Evolutionary conservation across 2,888 invertebrate genomes (phyloP).

Genomic region (Antheraea yamamai): DNA sequence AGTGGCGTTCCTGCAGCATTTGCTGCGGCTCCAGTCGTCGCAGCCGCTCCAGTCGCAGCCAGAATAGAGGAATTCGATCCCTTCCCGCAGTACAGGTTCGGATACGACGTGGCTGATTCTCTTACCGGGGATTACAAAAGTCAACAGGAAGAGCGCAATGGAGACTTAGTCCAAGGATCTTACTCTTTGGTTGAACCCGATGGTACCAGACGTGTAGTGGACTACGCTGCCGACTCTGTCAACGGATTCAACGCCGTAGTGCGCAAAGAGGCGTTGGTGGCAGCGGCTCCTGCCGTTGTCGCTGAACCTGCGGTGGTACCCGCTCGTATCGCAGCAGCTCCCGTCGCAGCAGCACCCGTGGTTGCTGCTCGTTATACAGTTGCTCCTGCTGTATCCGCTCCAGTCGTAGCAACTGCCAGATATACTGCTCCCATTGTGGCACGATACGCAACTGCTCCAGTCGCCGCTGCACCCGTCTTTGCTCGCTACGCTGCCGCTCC

Average conservation of each 20-base stretch:
- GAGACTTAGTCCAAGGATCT: conserved; percentile 77
- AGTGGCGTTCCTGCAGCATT: conserved; percentile 61
- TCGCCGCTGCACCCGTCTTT: conserved; percentile 27
- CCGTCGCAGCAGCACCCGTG: conserved; percentile 41
- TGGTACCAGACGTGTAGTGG: conserved; percentile 67
- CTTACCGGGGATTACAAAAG: conserved; percentile 75
- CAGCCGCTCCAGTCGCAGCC: conserved; percentile 56
- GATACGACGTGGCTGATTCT: conserved; percentile 70
- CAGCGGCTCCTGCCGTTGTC: conserved; percentile 55
- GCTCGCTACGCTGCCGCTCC: conserved; percentile 26
- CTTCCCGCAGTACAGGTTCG: conserved; percentile 81
- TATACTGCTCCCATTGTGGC: conserved; percentile 32
- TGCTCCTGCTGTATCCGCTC: conserved; percentile 40
- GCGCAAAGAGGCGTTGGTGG: conserved; percentile 64
- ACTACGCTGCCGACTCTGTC: conserved; percentile 68
- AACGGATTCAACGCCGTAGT: conserved; percentile 74
- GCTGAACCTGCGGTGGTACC: conserved; percentile 59
- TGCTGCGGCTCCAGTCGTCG: conserved; percentile 55
- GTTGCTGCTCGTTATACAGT: conserved; percentile 46
- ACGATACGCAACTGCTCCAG: conserved; percentile 31
- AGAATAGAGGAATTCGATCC: conserved; percentile 77
- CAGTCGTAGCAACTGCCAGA: conserved; percentile 33
- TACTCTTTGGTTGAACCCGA: conserved; percentile 73
- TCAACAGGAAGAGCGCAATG: conserved; percentile 77
- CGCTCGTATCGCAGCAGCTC: conserved; percentile 52